Percentiles rank a stretch among this genome's conserved stretches.
Conservation (phyloP, 2,888 invertebrate genomes). For the Panorpa germanica region DNA sequence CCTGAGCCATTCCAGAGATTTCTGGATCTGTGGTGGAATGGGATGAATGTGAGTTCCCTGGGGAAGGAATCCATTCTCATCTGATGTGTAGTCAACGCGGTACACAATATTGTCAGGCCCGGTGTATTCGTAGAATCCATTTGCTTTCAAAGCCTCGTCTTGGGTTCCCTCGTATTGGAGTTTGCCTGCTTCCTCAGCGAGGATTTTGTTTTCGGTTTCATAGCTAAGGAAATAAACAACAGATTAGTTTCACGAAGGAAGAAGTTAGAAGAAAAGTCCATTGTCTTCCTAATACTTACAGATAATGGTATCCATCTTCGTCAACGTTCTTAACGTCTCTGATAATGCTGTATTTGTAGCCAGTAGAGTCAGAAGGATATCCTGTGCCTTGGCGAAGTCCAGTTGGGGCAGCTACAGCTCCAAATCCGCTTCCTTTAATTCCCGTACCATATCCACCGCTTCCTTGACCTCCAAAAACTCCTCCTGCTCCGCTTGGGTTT, state of each 20-base stretch:
- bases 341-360: conserved; percentile 20
- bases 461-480: conserved; percentile 17
- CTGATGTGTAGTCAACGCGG: conserved; percentile 31
- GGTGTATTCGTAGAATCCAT: conserved; percentile 46
- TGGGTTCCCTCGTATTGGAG: conserved; percentile 30
- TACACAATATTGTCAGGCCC: conserved; percentile 36
- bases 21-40: too few relatives aligned
- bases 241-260: too few relatives aligned
- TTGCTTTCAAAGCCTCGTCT: conserved; percentile 36
- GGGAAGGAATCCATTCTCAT: conserved; percentile 31
- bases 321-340: conserved; percentile 30
- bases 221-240: too few relatives aligned
- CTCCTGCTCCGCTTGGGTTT: conserved; percentile 19
- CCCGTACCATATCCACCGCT: conserved; percentile 8
- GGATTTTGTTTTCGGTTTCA: conserved; percentile 35
- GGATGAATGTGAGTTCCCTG: too few relatives aligned
- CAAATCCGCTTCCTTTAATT: conserved; percentile 7
- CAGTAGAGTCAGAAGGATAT: neutral
- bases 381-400: conserved; percentile 1
- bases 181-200: conserved; percentile 30
- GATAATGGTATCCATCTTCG: conserved; percentile 35
- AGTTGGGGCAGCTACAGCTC: neutral
- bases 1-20: too few relatives aligned
- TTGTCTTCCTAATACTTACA: too few relatives aligned
- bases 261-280: too few relatives aligned